Base-by-base conservation (phyloP, 2,888 invertebrate genomes). In the Lepidocyrtinus sp. region DNA sequence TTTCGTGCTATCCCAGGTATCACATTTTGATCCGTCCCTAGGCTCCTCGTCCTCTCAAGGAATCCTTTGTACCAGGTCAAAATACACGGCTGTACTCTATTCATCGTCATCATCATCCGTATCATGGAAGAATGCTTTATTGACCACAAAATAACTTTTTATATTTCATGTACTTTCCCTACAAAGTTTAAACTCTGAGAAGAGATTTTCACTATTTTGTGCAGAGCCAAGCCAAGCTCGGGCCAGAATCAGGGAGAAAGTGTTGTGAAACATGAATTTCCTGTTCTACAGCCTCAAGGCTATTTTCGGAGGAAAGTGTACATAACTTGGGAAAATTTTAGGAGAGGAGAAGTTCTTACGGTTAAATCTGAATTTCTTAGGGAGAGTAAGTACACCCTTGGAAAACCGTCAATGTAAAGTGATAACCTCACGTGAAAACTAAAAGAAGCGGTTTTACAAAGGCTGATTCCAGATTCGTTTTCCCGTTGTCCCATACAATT, bases 321-420 rank as follows among this genome's bases (percentile, higher is more conserved):
- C n/a, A 63, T 22, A 63, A 46, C 64, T 70, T 70, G 74, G 46
- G 68, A 79, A 70, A 79, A 79, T 79, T 79, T 79, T 74, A 73
- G 69, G 59, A 79, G 79, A 68, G 78, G 79, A 75, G 75, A 74
- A 79, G 64, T 59, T 64, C 69, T 68, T 72, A 74, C 70, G 79
- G 79, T 70, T 74, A 79, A 79, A 79, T 79, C 79, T 79, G 79
- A 78, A 74, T 79, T 73, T 79, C 79, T 70, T 73, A 36, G 27
- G 59, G 63, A 26, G 12, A 69, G 59, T 5, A n/a, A 59, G 22
- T 55, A 9, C 5, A n/a, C 9, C 17, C 55, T 55, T n/a, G n/a
- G n/a, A 2, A 55, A 55, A 2, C 17, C 55, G 17, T n/a, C 55
- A 12, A 5, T 36, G 36, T 36, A 12, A 36, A 67, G 65, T 73